phyloP scores from a whole-genome alignment of 2,888 invertebrate species.

The Drosophila merina region DNA sequence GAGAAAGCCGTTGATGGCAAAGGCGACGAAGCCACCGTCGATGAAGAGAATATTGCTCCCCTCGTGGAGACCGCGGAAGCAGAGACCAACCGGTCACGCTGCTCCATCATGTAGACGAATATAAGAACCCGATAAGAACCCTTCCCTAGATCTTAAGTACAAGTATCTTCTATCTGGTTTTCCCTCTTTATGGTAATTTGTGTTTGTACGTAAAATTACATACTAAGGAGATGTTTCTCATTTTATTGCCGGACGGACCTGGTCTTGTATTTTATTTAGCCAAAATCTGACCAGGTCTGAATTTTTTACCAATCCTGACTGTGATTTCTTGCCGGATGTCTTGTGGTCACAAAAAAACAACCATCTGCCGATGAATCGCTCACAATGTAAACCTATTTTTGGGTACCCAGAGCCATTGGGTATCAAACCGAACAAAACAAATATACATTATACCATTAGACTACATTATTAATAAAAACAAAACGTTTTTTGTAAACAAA shows the following conservation, averaged over 20 bases:
- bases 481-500: slow-evolving; percentile 30
- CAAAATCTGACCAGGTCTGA: slow-evolving; percentile 8
- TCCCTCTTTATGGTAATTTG: slow-evolving; percentile 59
- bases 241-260: slow-evolving; percentile 11
- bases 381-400: not conserved
- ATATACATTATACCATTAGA: slow-evolving; percentile 4
- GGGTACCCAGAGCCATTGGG: slow-evolving; percentile 38
- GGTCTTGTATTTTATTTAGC: slow-evolving; percentile 7
- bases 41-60: slow-evolving; percentile 35
- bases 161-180: slow-evolving; percentile 31
- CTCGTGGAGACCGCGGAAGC: slow-evolving; percentile 22
- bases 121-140: slow-evolving; percentile 8
- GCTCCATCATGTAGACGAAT: slow-evolving; percentile 59
- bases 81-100: slow-evolving; percentile 48
- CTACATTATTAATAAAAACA: slow-evolving; percentile 11
- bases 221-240: slow-evolving; percentile 38
- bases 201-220: slow-evolving; percentile 54
- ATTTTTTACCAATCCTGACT: not conserved
- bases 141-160: slow-evolving; percentile 32
- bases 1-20: slow-evolving; percentile 7
- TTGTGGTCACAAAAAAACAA: slow-evolving; percentile 2
- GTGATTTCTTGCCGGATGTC: slow-evolving; percentile 38
- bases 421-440: slow-evolving; percentile 13
- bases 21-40: slow-evolving; percentile 36
- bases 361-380: slow-evolving; percentile 38